Conservation (phyloP, 1,140 invertebrate genomes). For the Zaprionus gabonicus region DNA sequence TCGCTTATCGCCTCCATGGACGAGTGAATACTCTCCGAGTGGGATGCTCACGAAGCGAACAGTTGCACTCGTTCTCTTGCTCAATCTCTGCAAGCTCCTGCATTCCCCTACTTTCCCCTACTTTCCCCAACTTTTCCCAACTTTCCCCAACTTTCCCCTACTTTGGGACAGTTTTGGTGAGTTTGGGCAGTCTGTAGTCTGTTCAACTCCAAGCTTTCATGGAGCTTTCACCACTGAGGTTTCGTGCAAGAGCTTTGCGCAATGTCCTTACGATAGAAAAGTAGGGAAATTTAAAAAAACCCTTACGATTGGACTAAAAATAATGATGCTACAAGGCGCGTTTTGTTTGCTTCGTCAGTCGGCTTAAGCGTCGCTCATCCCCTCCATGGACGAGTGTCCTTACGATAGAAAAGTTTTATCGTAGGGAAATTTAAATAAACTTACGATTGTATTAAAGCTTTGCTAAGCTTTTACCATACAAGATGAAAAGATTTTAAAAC, state of each 20-base stretch:
- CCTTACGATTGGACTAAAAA: neutral
- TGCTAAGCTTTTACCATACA: neutral
- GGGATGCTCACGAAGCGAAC: neutral
- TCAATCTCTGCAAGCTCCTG: neutral
- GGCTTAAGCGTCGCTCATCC: no score
- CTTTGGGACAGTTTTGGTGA: conserved; percentile 2
- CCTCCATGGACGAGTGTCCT: neutral
- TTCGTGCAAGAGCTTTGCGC: neutral
- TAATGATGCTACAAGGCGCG: no score
- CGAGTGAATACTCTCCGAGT: neutral
- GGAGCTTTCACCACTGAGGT: conserved; percentile 1
- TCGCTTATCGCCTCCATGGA: neutral
- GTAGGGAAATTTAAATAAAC: conserved; percentile 10
- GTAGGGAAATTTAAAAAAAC: conserved; percentile 10
- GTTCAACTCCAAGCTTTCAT: neutral
- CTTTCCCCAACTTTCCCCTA: neutral
- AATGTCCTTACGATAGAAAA: neutral
- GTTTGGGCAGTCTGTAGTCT: neutral
- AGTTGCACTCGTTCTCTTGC: neutral
- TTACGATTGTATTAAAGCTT: neutral
- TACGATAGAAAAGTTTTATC: conserved; percentile 3
- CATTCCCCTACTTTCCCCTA: neutral
- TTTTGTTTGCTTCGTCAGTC: no score
- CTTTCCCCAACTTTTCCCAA: neutral
- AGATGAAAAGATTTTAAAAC: no score